These are phyloP conservation scores for Myotis davidii DNA, from an alignment of 2,113 vertebrate species.

Conservation along the genomic window DNA sequence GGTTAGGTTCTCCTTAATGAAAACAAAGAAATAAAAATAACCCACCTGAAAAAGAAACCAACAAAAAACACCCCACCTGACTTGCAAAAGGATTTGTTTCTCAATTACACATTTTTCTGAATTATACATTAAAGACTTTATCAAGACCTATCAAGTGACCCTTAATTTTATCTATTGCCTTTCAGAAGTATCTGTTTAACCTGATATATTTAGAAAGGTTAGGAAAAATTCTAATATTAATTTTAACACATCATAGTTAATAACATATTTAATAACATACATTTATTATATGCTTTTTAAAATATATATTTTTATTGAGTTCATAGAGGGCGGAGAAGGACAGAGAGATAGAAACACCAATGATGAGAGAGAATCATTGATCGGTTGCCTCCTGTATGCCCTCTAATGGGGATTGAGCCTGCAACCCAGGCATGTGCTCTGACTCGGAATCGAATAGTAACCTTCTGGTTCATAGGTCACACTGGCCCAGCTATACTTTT, in stretches of 20 bases:
- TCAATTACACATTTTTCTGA: background rate
- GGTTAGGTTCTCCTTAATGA: background rate
- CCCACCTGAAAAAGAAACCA: too few species aligned
- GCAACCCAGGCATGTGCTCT: too few species aligned
- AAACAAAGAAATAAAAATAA: background rate
- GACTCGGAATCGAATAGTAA: too few species aligned
- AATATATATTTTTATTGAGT: too few species aligned
- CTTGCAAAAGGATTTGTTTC: background rate
- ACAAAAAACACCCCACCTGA: background rate
- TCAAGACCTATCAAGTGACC: background rate
- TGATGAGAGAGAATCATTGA: too few species aligned
- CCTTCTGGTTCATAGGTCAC: too few species aligned
- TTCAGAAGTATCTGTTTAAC: background rate
- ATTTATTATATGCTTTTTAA: background rate
- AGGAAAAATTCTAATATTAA: background rate
- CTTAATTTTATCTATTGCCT: background rate
- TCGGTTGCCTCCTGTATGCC: too few species aligned
- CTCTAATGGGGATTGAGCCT: too few species aligned
- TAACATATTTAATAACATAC: conserved; percentile 4
- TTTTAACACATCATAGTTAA: background rate
- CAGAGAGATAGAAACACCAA: too few species aligned
- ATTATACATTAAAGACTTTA: background rate
- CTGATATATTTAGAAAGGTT: background rate
- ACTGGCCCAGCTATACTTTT: background rate
- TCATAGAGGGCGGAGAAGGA: too few species aligned